Percentiles rank a stretch among this genome's conserved stretches.
phyloP scores from a whole-genome alignment of 2,888 invertebrate genomes.

The Tetrapedia diversipes region DNA sequence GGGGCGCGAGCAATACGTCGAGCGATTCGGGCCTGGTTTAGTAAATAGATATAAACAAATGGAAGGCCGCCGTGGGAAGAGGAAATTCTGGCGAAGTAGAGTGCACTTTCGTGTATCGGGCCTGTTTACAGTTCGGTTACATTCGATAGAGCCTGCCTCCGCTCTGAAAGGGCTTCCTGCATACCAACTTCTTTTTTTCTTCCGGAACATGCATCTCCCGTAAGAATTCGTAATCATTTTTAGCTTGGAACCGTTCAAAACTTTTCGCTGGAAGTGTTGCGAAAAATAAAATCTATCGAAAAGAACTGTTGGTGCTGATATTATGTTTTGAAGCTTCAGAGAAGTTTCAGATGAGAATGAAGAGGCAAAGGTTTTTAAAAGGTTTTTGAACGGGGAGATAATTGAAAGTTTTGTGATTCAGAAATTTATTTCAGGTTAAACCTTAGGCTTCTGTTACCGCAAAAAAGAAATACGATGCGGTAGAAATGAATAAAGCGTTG shows the following conservation, averaged over 20 bases:
- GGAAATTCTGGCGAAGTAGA: slow-evolving; percentile 40
- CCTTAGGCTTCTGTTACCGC: background rate
- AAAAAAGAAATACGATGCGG: background rate
- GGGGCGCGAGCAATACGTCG: slow-evolving; percentile 22
- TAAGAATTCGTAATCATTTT: background rate
- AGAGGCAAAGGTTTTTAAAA: too few species aligned
- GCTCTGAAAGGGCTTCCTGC: slow-evolving; percentile 13
- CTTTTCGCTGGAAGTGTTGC: too few species aligned
- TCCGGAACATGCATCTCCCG: background rate
- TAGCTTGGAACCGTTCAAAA: too few species aligned
- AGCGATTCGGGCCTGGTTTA: slow-evolving; percentile 38
- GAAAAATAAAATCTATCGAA: too few species aligned
- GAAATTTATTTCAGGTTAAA: too few species aligned
- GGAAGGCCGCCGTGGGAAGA: slow-evolving; percentile 27
- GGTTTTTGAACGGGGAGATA: too few species aligned
- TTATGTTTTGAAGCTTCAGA: too few species aligned
- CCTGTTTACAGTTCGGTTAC: slow-evolving; percentile 38
- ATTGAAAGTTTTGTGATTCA: too few species aligned
- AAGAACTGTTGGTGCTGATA: too few species aligned
- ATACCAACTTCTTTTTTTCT: slow-evolving; percentile 9
- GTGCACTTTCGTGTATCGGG: slow-evolving; percentile 53
- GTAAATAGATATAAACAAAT: slow-evolving; percentile 52
- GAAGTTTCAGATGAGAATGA: too few species aligned
- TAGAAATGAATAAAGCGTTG: background rate
- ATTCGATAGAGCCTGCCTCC: background rate